Base-by-base conservation (phyloP, 2,797 vertebrate genomes). In the Scolopax bukidnonensis region DNA sequence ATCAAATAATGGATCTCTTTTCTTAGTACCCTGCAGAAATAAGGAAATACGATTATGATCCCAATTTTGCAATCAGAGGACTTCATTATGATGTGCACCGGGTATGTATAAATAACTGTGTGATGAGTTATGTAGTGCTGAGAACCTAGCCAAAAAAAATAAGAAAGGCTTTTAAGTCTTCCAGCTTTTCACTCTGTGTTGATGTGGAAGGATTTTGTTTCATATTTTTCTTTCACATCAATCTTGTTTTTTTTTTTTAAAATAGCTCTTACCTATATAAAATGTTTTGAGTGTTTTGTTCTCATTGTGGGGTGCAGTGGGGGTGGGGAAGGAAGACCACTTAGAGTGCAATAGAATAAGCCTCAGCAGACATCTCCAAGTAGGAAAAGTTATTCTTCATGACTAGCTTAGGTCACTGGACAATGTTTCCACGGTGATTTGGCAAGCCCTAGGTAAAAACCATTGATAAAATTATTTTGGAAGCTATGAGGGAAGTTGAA, bases 31-130 rank as follows among this genome's bases (percentile, higher is more conserved):
- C 99, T 15, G 98, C 98, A 91, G 99, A 98, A 80, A 98, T 99
- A 93, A 98, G 98, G 82, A 98, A 98, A 56, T 99, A 99, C 7
- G 99, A 99, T 67, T 99, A 99, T 79, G 99, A 99, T 95, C 99
- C 99, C 5, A 96, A 98, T 97, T 99, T 99, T 96, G 99, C 99
- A 41, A 99, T 99, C 43, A 98, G 99, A 91, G 99, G 99, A 61
- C 99, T 99, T 96, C 99, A 99, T 97, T 99, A 99, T 84, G 99
- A 99, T 25, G 99, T 99, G 33, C 99, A 99, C 95, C 99, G 99
- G 98, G 99, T 99, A 97, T 67, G 98, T 97, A 90, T 87, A 73
- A 79, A 65, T 69, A 64, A 80, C 27, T 87, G 79, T 16, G 18
- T 85, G 40, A 19, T 50, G 40, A 47, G 24, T 74, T 90, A 16